Conservation (phyloP, 2,113 vertebrate species). For the Sylvia atricapilla region DNA sequence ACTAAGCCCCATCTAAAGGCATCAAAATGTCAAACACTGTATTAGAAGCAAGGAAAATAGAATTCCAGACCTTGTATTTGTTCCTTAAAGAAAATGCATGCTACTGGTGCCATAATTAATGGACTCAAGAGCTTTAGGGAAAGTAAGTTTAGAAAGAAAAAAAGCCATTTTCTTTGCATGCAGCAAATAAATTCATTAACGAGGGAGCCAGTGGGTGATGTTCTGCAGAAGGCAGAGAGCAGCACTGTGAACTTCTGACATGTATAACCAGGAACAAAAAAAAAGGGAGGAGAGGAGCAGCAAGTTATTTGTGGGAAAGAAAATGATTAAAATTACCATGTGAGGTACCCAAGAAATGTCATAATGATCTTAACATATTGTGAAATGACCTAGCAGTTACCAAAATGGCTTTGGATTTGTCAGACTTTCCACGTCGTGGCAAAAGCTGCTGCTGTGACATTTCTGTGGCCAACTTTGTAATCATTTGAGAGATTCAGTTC, state of each 20-base stretch:
- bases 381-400: neutral
- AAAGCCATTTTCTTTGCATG: neutral
- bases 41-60: neutral
- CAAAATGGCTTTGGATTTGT: neutral
- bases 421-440: neutral
- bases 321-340: neutral
- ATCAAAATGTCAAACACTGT: neutral
- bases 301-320: neutral
- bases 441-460: neutral
- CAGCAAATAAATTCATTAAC: neutral
- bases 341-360: neutral
- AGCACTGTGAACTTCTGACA: neutral
- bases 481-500: neutral
- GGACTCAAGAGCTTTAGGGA: neutral
- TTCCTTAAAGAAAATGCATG: neutral
- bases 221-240: rapidly evolving
- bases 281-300: rapidly evolving
- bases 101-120: neutral
- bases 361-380: neutral
- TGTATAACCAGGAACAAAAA: neutral
- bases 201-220: neutral
- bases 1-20: neutral
- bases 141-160: neutral
- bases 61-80: neutral
- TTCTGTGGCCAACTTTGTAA: neutral